Evolutionary conservation across 2,888 invertebrate species (phyloP).

Genomic region (Furcula furcula): DNA sequence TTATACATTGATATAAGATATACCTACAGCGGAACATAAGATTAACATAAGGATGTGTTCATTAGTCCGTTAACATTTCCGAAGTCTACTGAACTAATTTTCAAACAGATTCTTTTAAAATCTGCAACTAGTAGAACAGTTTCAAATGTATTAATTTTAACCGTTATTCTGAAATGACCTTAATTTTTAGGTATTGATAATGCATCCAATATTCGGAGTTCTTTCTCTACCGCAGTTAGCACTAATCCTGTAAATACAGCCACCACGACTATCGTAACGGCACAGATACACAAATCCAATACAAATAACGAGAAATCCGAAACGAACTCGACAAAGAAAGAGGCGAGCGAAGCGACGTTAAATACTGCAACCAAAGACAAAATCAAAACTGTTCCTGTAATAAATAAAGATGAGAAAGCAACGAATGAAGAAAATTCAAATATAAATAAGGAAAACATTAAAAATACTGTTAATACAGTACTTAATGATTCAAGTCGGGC

Average conservation of each 20-base stretch:
- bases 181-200: constrained; percentile 18
- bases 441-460: not conserved
- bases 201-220: constrained; percentile 14
- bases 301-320: constrained; percentile 21
- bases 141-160: too few species aligned
- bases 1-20: too few species aligned
- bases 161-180: not conserved
- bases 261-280: constrained; percentile 17
- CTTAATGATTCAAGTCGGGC: constrained; percentile 10
- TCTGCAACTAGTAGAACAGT: too few species aligned
- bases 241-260: constrained; percentile 11
- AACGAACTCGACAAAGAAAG: constrained; percentile 16
- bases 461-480: constrained; percentile 6
- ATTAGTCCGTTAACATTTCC: too few species aligned
- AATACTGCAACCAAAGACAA: constrained; percentile 33
- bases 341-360: constrained; percentile 15
- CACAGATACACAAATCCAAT: constrained; percentile 20
- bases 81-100: too few species aligned
- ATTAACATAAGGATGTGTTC: too few species aligned
- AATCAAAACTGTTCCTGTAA: constrained; percentile 18
- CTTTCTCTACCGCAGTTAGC: constrained; percentile 15
- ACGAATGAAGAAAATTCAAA: not conserved
- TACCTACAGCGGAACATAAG: too few species aligned
- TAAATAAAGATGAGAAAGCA: constrained; percentile 12
- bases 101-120: too few species aligned